Percentiles rank a stretch among this genome's conserved stretches.
Conservation (phyloP, 2,113 vertebrate species). For the Emydocephalus ijimae region DNA sequence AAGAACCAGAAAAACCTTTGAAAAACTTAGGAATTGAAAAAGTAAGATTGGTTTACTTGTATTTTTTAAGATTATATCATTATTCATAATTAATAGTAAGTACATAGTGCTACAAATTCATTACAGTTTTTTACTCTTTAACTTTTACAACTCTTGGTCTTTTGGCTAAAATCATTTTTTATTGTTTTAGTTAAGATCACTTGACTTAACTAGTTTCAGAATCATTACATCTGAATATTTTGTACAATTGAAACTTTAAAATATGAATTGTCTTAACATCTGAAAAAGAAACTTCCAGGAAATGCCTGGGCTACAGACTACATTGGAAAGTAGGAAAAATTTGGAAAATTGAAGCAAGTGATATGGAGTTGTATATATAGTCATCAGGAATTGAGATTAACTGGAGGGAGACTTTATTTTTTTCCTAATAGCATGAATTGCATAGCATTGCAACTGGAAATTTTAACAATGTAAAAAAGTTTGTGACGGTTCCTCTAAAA, state of each 20-base stretch:
- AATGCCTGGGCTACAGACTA: background rate
- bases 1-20: constrained; percentile 77
- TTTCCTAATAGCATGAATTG: background rate
- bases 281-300: background rate
- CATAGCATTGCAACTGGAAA: background rate
- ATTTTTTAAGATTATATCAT: background rate
- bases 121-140: background rate
- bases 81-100: background rate
- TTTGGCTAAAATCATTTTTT: background rate
- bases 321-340: background rate
- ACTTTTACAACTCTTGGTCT: background rate
- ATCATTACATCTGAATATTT: background rate
- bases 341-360: background rate
- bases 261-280: background rate
- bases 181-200: background rate
- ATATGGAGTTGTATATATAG: background rate
- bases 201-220: background rate
- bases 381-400: background rate
- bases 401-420: background rate
- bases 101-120: background rate
- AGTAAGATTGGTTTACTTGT: constrained; percentile 54
- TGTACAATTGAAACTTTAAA: background rate
- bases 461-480: background rate
- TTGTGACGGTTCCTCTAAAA: background rate
- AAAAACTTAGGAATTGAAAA: constrained; percentile 73